phyloP scores from a whole-genome alignment of 2,113 vertebrate species.

The Sylvia atricapilla region DNA sequence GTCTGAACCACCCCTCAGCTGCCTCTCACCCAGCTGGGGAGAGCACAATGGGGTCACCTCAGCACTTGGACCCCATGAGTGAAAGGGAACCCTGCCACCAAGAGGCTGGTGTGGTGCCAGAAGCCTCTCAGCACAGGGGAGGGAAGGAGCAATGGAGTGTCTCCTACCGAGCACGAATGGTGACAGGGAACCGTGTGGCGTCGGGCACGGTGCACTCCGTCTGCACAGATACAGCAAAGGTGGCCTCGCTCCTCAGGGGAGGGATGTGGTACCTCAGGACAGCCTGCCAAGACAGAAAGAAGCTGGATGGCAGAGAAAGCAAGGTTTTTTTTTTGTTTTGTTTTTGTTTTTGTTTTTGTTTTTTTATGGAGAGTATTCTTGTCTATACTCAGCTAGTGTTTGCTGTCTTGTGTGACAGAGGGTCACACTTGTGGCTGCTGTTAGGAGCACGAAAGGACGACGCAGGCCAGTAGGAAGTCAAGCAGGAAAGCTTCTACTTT shows the following conservation, averaged over 20 bases:
- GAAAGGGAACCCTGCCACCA: neutral
- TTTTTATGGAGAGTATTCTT: neutral
- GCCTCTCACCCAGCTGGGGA: neutral
- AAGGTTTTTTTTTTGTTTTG: too few relatives aligned
- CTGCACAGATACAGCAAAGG: neutral
- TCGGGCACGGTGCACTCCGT: neutral
- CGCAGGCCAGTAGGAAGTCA: too few relatives aligned
- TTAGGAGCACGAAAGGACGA: too few relatives aligned
- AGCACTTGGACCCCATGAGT: neutral
- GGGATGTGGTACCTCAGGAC: slow-evolving; percentile 35
- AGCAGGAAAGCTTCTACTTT: too few relatives aligned
- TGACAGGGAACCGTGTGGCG: neutral
- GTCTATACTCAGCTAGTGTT: neutral
- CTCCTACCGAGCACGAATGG: slow-evolving; percentile 21
- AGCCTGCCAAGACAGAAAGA: slow-evolving; percentile 16
- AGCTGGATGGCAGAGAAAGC: neutral
- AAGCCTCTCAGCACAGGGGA: neutral
- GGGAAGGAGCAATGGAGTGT: neutral
- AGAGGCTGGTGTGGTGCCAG: neutral
- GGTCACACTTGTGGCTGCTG: too few relatives aligned
- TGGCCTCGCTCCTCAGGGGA: neutral
- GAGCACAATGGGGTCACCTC: neutral
- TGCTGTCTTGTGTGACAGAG: too few relatives aligned
- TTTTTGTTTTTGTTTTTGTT: neutral
- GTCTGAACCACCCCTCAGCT: neutral